These are phyloP conservation scores for Phrixothrix hirtus DNA, from an alignment of 2,888 invertebrate species.

Conservation along the genomic window DNA sequence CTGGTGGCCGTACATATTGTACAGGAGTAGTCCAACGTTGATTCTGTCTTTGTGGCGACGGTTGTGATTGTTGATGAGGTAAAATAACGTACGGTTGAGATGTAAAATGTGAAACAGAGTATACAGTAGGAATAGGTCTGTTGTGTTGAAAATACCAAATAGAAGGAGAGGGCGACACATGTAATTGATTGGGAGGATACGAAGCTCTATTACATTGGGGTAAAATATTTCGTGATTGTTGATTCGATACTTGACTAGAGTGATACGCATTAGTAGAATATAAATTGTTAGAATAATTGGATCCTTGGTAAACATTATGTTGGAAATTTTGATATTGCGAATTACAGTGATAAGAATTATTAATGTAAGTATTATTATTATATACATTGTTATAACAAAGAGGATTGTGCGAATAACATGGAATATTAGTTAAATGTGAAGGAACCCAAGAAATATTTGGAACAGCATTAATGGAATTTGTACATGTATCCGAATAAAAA, in stretches of 20 bases:
- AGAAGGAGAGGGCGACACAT: no score
- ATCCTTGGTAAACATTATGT: background rate
- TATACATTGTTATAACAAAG: background rate
- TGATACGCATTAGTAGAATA: constrained; percentile 5
- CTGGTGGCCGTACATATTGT: constrained; percentile 4
- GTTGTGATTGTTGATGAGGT: constrained; percentile 3
- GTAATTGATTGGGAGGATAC: constrained; percentile 4
- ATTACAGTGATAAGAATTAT: background rate
- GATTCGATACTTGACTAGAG: constrained; percentile 4
- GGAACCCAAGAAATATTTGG: no score
- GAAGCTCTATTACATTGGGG: constrained; percentile 10
- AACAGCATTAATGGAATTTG: no score
- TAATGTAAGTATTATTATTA: background rate
- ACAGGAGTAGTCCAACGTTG: constrained; percentile 14
- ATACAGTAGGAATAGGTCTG: constrained; percentile 9
- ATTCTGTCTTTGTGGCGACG: constrained; percentile 6
- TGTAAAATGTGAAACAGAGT: constrained; percentile 11
- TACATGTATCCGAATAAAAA: no score
- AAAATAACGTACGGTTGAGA: constrained; percentile 14
- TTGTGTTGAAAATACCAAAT: constrained; percentile 15
- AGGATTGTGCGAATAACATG: no score
- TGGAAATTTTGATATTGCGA: background rate
- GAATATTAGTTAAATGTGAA: no score
- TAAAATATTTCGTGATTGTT: constrained; percentile 5
- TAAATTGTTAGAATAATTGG: background rate